Percentiles rank a stretch among this genome's conserved stretches.
phyloP scores from a whole-genome alignment of 2,888 invertebrate species.

The Drosophila crucigera region DNA sequence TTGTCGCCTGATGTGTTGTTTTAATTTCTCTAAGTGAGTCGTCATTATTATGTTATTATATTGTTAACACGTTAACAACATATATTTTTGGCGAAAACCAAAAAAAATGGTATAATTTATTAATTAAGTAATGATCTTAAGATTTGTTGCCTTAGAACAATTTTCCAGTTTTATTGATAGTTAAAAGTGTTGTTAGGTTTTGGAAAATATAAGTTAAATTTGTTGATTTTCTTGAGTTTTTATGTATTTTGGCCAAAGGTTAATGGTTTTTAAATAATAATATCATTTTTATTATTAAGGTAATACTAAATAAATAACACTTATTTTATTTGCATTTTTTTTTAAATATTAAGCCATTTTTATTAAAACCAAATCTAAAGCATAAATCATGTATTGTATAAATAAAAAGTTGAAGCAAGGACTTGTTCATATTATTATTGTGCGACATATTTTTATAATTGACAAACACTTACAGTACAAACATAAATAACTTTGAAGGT shows the following conservation, averaged over 20 bases:
- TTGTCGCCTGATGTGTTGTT: conserved; percentile 4
- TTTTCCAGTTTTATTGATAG: background rate
- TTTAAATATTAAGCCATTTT: background rate
- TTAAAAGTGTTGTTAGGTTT: background rate
- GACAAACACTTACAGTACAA: background rate
- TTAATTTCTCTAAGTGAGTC: conserved; percentile 19
- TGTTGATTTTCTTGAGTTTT: background rate
- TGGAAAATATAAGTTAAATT: background rate
- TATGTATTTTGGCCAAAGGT: background rate
- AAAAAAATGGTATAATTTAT: too few species aligned
- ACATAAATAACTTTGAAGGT: background rate
- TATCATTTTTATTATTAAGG: background rate
- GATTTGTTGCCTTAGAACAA: background rate
- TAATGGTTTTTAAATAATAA: background rate
- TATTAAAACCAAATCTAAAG: background rate
- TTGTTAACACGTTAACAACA: background rate
- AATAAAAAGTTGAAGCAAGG: background rate
- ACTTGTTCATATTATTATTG: background rate
- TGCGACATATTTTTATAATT: background rate
- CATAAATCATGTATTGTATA: background rate
- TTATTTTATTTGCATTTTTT: background rate
- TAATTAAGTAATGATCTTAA: background rate
- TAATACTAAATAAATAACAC: background rate
- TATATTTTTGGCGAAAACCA: too few species aligned
- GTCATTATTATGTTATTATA: background rate